phyloP scores from a whole-genome alignment of 2,888 invertebrate species.

The Sussaba pulchella region DNA sequence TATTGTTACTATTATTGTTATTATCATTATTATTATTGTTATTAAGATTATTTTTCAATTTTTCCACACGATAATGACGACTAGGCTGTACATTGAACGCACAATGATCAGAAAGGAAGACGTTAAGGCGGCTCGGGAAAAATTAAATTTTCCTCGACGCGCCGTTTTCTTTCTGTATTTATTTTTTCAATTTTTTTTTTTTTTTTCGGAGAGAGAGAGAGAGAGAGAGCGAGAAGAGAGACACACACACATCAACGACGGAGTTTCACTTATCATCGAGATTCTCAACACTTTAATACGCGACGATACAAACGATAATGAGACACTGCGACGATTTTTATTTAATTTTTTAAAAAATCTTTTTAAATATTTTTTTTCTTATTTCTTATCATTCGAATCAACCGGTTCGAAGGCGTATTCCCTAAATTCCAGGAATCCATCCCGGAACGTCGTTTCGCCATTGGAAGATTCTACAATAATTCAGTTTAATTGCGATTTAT shows the following conservation, averaged over 20 bases:
- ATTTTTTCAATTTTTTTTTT: conserved; percentile 25
- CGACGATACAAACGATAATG: conserved; percentile 44
- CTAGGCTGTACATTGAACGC: conserved; percentile 61
- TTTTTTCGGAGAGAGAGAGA: too few relatives aligned
- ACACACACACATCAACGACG: conserved; percentile 34
- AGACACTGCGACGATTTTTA: conserved; percentile 15
- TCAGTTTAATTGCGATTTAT: conserved; percentile 33
- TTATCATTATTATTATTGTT: conserved; percentile 7
- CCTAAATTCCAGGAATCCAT: neutral
- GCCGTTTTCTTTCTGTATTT: conserved; percentile 5
- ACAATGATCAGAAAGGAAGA: conserved; percentile 40
- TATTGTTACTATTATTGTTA: conserved; percentile 18
- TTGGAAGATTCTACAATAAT: conserved; percentile 12
- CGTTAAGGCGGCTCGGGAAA: conserved; percentile 11
- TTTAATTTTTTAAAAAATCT: too few relatives aligned
- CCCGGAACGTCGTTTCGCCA: conserved; percentile 19
- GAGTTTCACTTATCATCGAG: conserved; percentile 27
- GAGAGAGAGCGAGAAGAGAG: too few relatives aligned
- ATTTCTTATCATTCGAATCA: neutral
- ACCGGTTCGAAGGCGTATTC: neutral
- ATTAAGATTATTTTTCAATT: conserved; percentile 15
- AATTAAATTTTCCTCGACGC: conserved; percentile 31
- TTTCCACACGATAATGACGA: conserved; percentile 45
- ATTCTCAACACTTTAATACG: conserved; percentile 34
- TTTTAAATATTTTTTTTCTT: neutral